Evolutionary conservation across 2,888 invertebrate species (phyloP).

Genomic region (Clunio marinus): DNA sequence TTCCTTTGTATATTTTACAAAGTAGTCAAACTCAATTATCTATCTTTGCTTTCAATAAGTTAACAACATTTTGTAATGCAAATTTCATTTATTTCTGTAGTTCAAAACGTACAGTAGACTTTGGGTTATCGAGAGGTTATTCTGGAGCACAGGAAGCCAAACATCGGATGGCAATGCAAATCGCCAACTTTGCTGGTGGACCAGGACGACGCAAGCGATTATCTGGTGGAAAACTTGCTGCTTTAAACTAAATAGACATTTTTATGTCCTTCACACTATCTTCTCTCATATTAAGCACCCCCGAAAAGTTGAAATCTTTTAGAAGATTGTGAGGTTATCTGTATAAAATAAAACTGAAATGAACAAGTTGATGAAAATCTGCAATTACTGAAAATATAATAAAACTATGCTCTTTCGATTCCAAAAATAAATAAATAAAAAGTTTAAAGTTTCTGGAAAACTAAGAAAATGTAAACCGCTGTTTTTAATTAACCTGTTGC

Average conservation of each 20-base stretch:
- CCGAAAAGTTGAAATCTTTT: conserved; percentile 13
- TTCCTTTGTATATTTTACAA: too few relatives aligned
- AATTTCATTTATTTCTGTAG: conserved; percentile 52
- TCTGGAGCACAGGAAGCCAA: conserved; percentile 87
- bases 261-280: not conserved
- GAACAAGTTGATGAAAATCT: conserved; percentile 21
- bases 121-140: conserved; percentile 82
- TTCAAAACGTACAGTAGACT: conserved; percentile 79
- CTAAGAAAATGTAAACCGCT: too few relatives aligned
- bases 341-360: conserved; percentile 6
- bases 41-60: too few relatives aligned
- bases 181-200: conserved; percentile 83
- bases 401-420: conserved; percentile 37
- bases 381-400: conserved; percentile 36
- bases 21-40: too few relatives aligned
- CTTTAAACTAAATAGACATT: conserved; percentile 6
- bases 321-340: conserved; percentile 35
- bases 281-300: conserved; percentile 36
- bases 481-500: not conserved
- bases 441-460: conserved; percentile 37
- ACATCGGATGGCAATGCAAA: conserved; percentile 84
- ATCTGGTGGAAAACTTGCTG: conserved; percentile 22
- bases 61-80: not conserved
- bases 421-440: conserved; percentile 31
- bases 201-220: conserved; percentile 60